These are phyloP conservation scores for Drosophila saltans DNA, from an alignment of 1,140 invertebrate genomes.

Conservation along the genomic window DNA sequence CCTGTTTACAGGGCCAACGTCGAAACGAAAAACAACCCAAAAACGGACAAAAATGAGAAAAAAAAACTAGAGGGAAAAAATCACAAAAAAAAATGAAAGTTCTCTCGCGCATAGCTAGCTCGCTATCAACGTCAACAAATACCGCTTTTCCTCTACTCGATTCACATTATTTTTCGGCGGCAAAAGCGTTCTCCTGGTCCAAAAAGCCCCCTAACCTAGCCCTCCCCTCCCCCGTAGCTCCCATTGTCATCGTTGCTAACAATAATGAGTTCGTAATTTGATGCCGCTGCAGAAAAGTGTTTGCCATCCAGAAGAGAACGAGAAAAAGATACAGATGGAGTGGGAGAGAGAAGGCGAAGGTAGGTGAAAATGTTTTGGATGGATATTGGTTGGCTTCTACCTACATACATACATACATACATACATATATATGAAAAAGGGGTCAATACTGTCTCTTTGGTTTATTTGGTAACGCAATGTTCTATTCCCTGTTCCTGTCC, in stretches of 20 bases:
- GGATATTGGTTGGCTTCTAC: neutral
- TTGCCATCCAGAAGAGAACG: conserved; percentile 15
- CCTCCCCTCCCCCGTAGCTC: conserved; percentile 45
- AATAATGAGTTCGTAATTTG: conserved; percentile 81
- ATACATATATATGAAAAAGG: no score
- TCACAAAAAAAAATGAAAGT: conserved; percentile 14
- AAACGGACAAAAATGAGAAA: neutral
- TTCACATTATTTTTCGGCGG: conserved; percentile 63
- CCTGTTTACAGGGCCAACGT: conserved; percentile 43
- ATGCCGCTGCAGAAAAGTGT: conserved; percentile 73
- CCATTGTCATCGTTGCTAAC: conserved; percentile 68
- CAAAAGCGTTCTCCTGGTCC: conserved; percentile 33
- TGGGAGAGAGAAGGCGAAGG: neutral
- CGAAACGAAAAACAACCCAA: conserved; percentile 29
- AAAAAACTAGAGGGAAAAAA: conserved; percentile 12
- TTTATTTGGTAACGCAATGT: conserved; percentile 53
- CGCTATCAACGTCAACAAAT: conserved; percentile 75
- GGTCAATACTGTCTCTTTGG: conserved; percentile 1
- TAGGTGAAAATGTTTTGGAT: neutral
- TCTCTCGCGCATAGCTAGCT: conserved; percentile 18
- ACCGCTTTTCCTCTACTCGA: conserved; percentile 23
- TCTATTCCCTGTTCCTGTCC: no score
- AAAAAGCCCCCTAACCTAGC: neutral
- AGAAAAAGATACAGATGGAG: conserved; percentile 11
- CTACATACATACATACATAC: no score